Percentiles rank a stretch among this genome's conserved stretches.
Evolutionary conservation across 2,797 vertebrate genomes (phyloP).

Genomic region (Myripristis jacobus): DNA sequence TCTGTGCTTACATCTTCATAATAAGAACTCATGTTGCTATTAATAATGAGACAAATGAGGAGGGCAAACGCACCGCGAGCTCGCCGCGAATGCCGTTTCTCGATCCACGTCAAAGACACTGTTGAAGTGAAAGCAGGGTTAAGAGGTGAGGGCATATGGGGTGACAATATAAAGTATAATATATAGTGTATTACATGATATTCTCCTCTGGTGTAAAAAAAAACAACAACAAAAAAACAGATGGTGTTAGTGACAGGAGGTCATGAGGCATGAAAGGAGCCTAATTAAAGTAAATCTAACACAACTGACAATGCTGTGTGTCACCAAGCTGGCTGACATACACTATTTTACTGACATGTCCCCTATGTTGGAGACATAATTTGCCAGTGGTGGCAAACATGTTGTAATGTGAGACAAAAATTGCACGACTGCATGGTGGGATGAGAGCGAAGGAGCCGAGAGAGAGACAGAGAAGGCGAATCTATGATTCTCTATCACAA

Average conservation of each 20-base stretch:
- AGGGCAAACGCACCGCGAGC: slow-evolving; percentile 3
- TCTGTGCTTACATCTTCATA: slow-evolving; percentile 10
- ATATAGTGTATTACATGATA: slow-evolving; percentile 6
- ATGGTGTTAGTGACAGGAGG: slow-evolving; percentile 28
- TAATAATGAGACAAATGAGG: slow-evolving; percentile 24
- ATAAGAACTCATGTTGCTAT: slow-evolving; percentile 23
- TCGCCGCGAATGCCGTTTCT: slow-evolving; percentile 26
- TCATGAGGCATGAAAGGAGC: slow-evolving; percentile 22
- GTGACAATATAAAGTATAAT: slow-evolving; percentile 1
- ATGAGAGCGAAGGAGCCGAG: background rate
- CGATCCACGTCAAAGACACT: slow-evolving; percentile 23
- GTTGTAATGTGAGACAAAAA: background rate
- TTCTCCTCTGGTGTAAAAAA: background rate
- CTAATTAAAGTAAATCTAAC: slow-evolving; percentile 46
- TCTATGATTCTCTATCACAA: background rate
- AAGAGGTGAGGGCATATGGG: slow-evolving; percentile 15
- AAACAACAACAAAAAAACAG: background rate
- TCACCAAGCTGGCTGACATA: background rate
- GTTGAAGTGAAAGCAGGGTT: slow-evolving; percentile 42
- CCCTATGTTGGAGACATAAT: too few species aligned
- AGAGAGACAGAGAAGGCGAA: background rate
- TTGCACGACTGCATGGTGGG: too few species aligned
- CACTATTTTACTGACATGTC: slow-evolving; percentile 21
- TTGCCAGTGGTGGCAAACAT: slow-evolving; percentile 36
- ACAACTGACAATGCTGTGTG: background rate